A percentile compares a stretch with the other conserved stretches of the same genome.
Evolutionary conservation across 2,113 vertebrate species (phyloP).

Genomic region (Podarcis muralis): DNA sequence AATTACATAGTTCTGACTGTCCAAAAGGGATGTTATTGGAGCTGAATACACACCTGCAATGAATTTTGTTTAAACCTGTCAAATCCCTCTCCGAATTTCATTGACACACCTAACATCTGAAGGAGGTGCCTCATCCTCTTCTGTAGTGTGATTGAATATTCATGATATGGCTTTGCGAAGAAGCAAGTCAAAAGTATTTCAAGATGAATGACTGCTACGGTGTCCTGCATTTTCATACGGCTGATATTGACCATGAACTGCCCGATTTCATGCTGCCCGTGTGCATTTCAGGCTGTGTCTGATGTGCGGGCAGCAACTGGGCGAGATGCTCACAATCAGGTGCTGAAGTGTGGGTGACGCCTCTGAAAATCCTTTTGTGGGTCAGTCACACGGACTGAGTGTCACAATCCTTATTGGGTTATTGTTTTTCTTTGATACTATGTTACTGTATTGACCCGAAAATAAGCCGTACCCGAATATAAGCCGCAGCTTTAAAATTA

Average conservation of each 20-base stretch:
- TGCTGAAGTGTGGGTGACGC: neutral
- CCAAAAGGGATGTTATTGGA: neutral
- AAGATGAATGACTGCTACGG: neutral
- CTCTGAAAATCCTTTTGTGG: neutral
- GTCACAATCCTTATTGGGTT: neutral
- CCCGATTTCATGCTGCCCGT: neutral
- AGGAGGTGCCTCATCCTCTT: too few relatives aligned
- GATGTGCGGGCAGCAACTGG: neutral
- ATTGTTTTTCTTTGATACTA: too few relatives aligned
- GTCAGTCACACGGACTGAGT: neutral
- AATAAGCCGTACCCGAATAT: too few relatives aligned
- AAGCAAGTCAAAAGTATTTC: neutral
- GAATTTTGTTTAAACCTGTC: neutral
- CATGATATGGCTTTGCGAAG: neutral
- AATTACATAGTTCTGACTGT: neutral
- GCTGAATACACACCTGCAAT: neutral
- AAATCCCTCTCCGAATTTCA: neutral
- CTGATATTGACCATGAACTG: neutral
- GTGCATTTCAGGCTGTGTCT: neutral
- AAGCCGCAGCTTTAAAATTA: too few relatives aligned
- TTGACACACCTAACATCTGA: neutral
- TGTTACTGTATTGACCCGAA: too few relatives aligned
- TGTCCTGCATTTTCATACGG: neutral
- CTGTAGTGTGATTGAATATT: neutral
- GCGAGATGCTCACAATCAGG: too few relatives aligned